Evolutionary conservation across 2,888 invertebrate species (phyloP).

Genomic region (Cosmorhoe ocellata): DNA sequence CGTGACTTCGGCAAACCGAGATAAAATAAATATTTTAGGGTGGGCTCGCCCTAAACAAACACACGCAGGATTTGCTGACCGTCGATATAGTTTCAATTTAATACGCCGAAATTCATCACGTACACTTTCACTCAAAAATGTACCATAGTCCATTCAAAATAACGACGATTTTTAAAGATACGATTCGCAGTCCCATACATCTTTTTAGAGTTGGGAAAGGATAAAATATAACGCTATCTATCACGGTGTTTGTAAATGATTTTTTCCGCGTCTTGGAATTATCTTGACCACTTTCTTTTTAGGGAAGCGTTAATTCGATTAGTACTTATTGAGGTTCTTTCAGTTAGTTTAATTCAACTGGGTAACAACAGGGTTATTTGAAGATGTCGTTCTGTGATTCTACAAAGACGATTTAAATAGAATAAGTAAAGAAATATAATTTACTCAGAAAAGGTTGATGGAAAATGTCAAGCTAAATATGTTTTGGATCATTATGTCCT

Average conservation of each 20-base stretch:
- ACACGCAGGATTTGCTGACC: slow-evolving; percentile 80
- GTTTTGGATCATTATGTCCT: no score
- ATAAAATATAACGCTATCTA: slow-evolving; percentile 51
- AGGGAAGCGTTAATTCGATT: slow-evolving; percentile 31
- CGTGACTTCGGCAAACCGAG: slow-evolving; percentile 80
- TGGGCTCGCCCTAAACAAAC: slow-evolving; percentile 81
- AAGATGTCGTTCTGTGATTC: no score
- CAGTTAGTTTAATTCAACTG: slow-evolving; percentile 32
- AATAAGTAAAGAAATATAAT: no score
- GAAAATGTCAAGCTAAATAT: no score
- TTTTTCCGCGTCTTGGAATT: slow-evolving; percentile 49
- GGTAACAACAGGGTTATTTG: no score
- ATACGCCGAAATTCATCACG: slow-evolving; percentile 78
- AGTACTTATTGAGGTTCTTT: slow-evolving; percentile 40
- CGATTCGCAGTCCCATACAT: slow-evolving; percentile 38
- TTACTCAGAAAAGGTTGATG: no score
- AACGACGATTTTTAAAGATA: slow-evolving; percentile 39
- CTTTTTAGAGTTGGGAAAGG: slow-evolving; percentile 41
- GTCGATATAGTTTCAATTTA: slow-evolving; percentile 82
- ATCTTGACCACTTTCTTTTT: slow-evolving; percentile 44
- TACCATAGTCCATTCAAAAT: slow-evolving; percentile 43
- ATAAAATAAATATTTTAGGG: slow-evolving; percentile 83
- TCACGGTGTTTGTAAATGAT: slow-evolving; percentile 60
- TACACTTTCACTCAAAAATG: slow-evolving; percentile 45
- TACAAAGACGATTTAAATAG: no score